Conservation (phyloP, 1,140 invertebrate genomes). For the Cylas formicarius region DNA sequence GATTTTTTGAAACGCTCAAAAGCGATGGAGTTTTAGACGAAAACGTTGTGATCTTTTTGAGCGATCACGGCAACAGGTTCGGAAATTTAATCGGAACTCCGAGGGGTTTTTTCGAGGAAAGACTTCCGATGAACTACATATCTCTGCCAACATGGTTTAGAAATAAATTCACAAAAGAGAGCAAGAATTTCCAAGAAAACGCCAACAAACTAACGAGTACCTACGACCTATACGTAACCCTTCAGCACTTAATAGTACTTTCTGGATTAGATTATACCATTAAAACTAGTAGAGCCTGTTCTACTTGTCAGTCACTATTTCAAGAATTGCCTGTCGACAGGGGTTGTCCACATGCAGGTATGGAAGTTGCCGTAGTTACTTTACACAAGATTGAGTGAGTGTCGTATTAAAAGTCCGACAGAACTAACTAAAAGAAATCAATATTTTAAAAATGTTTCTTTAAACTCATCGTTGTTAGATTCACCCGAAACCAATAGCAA, state of each 20-base stretch:
- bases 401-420: too few relatives aligned
- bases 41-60: conserved; percentile 61
- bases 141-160: conserved; percentile 63
- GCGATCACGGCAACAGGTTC: conserved; percentile 81
- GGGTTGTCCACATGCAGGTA: conserved; percentile 63
- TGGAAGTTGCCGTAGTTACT: too few relatives aligned
- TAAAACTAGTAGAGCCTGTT: conserved; percentile 47
- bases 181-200: conserved; percentile 58
- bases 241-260: conserved; percentile 43
- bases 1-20: conserved; percentile 45
- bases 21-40: conserved; percentile 47
- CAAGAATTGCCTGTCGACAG: conserved; percentile 53
- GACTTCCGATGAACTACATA: conserved; percentile 71
- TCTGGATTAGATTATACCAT: conserved; percentile 42
- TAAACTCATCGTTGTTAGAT: too few relatives aligned
- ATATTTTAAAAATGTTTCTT: too few relatives aligned
- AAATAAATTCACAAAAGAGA: conserved; percentile 48
- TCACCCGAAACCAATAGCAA: too few relatives aligned
- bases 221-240: conserved; percentile 66
- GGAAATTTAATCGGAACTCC: conserved; percentile 63
- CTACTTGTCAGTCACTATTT: conserved; percentile 62
- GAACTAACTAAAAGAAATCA: too few relatives aligned
- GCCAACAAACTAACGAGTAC: conserved; percentile 58
- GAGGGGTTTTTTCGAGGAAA: conserved; percentile 77
- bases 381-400: too few relatives aligned